Conservation (phyloP, 2,888 invertebrate genomes). For the Periphyllus acericola region DNA sequence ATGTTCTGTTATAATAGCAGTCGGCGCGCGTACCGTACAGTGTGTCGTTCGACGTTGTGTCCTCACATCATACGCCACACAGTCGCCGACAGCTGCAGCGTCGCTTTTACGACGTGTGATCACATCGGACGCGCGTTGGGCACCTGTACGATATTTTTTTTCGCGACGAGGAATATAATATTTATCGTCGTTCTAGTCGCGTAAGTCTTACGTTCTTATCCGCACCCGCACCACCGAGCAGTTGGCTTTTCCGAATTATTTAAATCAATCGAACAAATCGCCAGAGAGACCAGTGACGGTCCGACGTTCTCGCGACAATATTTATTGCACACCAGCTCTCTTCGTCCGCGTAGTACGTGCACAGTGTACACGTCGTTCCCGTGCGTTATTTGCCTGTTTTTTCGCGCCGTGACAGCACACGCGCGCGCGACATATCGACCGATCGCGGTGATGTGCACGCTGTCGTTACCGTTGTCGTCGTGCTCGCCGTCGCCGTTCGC, state of each 20-base stretch:
- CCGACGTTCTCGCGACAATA: background rate
- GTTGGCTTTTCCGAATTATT: too few relatives aligned
- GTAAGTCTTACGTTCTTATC: background rate
- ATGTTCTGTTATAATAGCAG: slow-evolving; percentile 24
- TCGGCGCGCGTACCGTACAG: slow-evolving; percentile 42
- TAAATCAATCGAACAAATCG: background rate
- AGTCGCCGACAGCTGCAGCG: background rate
- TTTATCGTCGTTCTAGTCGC: background rate
- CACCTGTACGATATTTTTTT: background rate
- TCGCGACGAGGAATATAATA: background rate
- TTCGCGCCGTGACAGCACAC: slow-evolving; percentile 14
- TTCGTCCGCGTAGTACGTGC: background rate
- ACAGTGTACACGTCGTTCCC: background rate
- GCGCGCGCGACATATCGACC: slow-evolving; percentile 47
- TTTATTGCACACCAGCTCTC: background rate
- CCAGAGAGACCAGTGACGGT: background rate
- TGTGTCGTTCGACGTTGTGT: slow-evolving; percentile 42
- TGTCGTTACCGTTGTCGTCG: slow-evolving; percentile 11
- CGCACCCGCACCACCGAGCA: too few relatives aligned
- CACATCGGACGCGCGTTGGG: background rate
- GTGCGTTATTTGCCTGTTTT: background rate
- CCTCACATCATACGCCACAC: background rate
- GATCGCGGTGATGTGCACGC: slow-evolving; percentile 39
- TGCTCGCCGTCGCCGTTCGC: background rate
- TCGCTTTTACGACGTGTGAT: background rate